These are phyloP conservation scores for Sepioteuthis lessoniana DNA, from an alignment of 2,888 invertebrate species.

Conservation along the genomic window DNA sequence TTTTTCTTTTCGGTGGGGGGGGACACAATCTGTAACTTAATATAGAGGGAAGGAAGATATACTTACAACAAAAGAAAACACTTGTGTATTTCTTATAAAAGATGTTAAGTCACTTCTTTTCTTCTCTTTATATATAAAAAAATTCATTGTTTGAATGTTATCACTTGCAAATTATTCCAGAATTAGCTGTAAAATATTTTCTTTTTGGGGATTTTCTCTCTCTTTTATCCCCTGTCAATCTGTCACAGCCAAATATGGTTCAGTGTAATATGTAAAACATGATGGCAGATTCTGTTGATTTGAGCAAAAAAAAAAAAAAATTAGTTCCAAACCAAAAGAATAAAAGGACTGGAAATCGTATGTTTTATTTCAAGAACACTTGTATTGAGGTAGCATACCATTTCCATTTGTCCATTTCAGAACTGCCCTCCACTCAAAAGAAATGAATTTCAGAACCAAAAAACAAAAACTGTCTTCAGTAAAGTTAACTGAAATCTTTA, in stretches of 20 bases:
- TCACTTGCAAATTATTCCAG: background rate
- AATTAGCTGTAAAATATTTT: background rate
- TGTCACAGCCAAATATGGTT: background rate
- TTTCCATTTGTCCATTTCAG: background rate
- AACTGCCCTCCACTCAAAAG: background rate
- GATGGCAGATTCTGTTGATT: constrained; percentile 6
- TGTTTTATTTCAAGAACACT: background rate
- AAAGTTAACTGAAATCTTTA: background rate
- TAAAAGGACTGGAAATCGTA: background rate
- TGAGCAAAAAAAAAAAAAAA: background rate
- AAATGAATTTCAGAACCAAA: constrained; percentile 11
- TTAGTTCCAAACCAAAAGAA: background rate
- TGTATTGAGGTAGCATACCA: background rate
- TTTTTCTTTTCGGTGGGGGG: too few species aligned
- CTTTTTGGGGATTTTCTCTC: too few species aligned
- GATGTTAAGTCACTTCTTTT: background rate
- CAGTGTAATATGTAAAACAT: background rate
- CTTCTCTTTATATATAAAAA: background rate
- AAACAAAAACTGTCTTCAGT: background rate
- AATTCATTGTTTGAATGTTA: background rate
- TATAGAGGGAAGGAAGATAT: background rate
- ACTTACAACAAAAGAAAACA: background rate
- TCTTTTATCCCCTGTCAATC: too few species aligned
- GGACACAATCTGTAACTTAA: constrained; percentile 4
- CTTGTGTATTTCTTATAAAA: background rate